phyloP scores from a whole-genome alignment of 2,888 invertebrate genomes.

The Eulithis testata region DNA sequence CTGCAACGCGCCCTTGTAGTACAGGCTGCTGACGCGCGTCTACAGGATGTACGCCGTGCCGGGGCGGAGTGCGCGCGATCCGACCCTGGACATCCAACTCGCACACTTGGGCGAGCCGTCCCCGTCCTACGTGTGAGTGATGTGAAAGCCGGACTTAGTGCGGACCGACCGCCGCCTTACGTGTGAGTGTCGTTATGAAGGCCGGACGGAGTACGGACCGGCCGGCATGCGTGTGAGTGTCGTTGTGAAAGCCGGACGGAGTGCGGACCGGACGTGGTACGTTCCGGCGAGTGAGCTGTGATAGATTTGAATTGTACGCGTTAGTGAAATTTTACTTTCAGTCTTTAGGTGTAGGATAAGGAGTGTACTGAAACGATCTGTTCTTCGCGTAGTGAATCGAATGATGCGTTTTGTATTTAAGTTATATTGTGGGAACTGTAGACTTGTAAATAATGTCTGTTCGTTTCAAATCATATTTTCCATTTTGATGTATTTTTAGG shows the following conservation, averaged over 20 bases:
- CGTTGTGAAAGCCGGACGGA: conserved; percentile 6
- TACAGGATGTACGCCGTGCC: conserved; percentile 78
- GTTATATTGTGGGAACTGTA: conserved; percentile 71
- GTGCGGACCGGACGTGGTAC: conserved; percentile 46
- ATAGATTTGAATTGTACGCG: conserved; percentile 73
- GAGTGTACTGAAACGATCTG: conserved; percentile 58
- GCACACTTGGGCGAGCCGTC: conserved; percentile 38
- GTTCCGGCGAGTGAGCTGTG: conserved; percentile 78
- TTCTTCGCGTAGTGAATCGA: conserved; percentile 60
- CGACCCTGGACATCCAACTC: conserved; percentile 37
- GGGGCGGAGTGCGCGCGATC: conserved; percentile 49
- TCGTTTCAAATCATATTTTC: conserved; percentile 72
- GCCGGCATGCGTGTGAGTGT: too few relatives aligned
- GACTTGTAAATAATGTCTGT: conserved; percentile 73
- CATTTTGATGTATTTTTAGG: conserved; percentile 82
- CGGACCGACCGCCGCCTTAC: conserved; percentile 45
- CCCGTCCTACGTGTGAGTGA: conserved; percentile 51
- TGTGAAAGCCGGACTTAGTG: conserved; percentile 19
- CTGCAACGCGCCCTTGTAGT: conserved; percentile 73
- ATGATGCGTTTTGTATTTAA: conserved; percentile 59
- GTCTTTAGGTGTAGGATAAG: conserved; percentile 73
- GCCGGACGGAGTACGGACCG: not conserved
- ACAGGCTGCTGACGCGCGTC: conserved; percentile 79
- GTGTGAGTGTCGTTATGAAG: conserved; percentile 31
- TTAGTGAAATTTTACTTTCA: conserved; percentile 63